Base-by-base conservation (phyloP, 2,888 invertebrate species). In the Perizoma flavofasciatum region DNA sequence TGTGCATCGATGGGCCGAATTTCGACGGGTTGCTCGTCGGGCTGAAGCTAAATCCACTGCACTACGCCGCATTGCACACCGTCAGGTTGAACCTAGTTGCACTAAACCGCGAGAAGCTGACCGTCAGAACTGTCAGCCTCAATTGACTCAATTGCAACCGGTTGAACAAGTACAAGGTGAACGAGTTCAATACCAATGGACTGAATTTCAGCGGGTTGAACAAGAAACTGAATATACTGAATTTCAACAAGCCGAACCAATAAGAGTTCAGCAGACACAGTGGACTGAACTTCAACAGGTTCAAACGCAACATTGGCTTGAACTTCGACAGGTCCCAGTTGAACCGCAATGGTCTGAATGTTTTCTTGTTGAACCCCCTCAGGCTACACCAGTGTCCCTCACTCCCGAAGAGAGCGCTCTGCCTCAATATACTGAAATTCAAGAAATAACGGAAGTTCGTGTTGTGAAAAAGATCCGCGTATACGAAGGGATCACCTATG, bases 401-500 rank as follows among this genome's bases (percentile, higher is more conserved):
- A 41, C 32, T 43, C 46, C 54, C 6, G 44, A 48, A 33, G 59
- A 60, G 51, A 47, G 10, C 37, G 43, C 43, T 55, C 59, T 51
- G 48, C 39, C 48, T 6, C 51, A 55, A 39, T 51, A 48, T 33
- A 37, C 47, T 39, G 43, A 51, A 44, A 37, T 60, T 47, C 50
- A 60, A 48, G 53, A 59, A 46, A 46, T 54, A 8, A 60, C 51
- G 1, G 50, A 60, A 40, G 51, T 55, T 22, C 46, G 37, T 10
- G 55, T 55, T n/a, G 47, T 60, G 0, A 40, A 50, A 34, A 55
- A 60, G 47, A 55, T 51, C 22, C 39, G 44, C n/a, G 44, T 51
- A 6, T 55, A 55, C 34, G 55, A 60, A 51, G 59, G 55, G 48
- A 51, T 55, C 4, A 44, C 44, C 22, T 50, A 60, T 22, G 55